These are phyloP conservation scores for Aethina tumida DNA, from an alignment of 1,140 invertebrate species.

Conservation along the genomic window DNA sequence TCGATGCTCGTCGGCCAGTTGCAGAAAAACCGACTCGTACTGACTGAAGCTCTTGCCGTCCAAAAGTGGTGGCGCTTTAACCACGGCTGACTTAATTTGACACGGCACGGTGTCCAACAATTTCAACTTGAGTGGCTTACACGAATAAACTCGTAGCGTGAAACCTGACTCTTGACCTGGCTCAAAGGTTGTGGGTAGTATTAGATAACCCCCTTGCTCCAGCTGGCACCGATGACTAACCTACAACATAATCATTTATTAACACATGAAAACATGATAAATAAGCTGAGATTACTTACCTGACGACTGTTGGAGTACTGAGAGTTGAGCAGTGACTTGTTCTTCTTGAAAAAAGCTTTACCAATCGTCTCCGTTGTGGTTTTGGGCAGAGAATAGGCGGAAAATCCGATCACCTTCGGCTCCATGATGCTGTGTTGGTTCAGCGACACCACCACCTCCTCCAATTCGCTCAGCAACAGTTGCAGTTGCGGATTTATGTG, in stretches of 20 bases:
- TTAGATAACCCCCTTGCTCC: slow-evolving; percentile 73
- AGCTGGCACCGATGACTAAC: slow-evolving; percentile 60
- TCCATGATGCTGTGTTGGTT: slow-evolving; percentile 88
- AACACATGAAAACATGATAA: too few species aligned
- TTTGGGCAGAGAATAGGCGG: slow-evolving; percentile 70
- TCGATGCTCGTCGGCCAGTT: slow-evolving; percentile 77
- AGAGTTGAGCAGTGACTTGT: slow-evolving; percentile 80
- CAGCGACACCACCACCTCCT: slow-evolving; percentile 77
- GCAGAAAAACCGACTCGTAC: slow-evolving; percentile 83
- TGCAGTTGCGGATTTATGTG: slow-evolving; percentile 89
- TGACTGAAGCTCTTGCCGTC: slow-evolving; percentile 70
- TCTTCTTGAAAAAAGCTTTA: slow-evolving; percentile 75
- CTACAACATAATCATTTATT: slow-evolving; percentile 25
- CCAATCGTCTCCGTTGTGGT: slow-evolving; percentile 54
- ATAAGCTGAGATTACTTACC: too few species aligned
- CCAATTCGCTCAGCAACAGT: slow-evolving; percentile 67
- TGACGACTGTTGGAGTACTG: slow-evolving; percentile 88
- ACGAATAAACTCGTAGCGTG: slow-evolving; percentile 71
- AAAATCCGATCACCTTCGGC: slow-evolving; percentile 90
- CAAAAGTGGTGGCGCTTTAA: slow-evolving; percentile 55
- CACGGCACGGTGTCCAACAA: slow-evolving; percentile 66
- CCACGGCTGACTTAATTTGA: slow-evolving; percentile 59
- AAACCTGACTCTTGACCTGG: slow-evolving; percentile 82
- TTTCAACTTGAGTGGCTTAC: slow-evolving; percentile 73
- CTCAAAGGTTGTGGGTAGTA: slow-evolving; percentile 87